These are phyloP conservation scores for Acleris sparsana DNA, from an alignment of 2,888 invertebrate genomes.

Conservation along the genomic window DNA sequence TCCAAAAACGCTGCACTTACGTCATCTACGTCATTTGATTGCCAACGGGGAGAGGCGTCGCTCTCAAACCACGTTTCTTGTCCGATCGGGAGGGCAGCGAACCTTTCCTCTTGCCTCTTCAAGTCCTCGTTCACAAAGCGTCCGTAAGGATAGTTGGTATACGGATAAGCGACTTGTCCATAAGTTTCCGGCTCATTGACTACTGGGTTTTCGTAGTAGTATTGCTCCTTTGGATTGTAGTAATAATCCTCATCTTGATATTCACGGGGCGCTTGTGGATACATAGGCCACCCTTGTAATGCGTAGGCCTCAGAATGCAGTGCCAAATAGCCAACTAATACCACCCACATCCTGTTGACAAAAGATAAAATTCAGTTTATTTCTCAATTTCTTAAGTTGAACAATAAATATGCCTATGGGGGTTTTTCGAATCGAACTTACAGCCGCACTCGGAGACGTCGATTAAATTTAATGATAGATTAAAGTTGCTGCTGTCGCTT, in stretches of 20 bases:
- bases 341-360: conserved; percentile 59
- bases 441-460: no score
- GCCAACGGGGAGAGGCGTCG: conserved; percentile 74
- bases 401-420: no score
- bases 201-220: conserved; percentile 69
- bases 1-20: conserved; percentile 86
- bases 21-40: conserved; percentile 72
- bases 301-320: conserved; percentile 73
- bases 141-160: conserved; percentile 76
- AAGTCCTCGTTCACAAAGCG: conserved; percentile 84
- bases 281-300: conserved; percentile 73
- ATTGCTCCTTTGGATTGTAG: conserved; percentile 79
- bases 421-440: no score
- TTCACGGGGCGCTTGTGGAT: conserved; percentile 80
- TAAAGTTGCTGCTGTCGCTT: no score
- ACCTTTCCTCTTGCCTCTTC: conserved; percentile 84
- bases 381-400: no score
- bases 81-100: conserved; percentile 85
- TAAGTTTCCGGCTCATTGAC: conserved; percentile 68
- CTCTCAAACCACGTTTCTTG: conserved; percentile 87
- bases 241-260: conserved; percentile 83
- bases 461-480: no score
- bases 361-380: no score
- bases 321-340: conserved; percentile 78
- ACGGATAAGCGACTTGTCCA: conserved; percentile 71